These are phyloP conservation scores for Mesodorylaimus sp. DNA, from an alignment of 2,888 invertebrate species.

Conservation along the genomic window DNA sequence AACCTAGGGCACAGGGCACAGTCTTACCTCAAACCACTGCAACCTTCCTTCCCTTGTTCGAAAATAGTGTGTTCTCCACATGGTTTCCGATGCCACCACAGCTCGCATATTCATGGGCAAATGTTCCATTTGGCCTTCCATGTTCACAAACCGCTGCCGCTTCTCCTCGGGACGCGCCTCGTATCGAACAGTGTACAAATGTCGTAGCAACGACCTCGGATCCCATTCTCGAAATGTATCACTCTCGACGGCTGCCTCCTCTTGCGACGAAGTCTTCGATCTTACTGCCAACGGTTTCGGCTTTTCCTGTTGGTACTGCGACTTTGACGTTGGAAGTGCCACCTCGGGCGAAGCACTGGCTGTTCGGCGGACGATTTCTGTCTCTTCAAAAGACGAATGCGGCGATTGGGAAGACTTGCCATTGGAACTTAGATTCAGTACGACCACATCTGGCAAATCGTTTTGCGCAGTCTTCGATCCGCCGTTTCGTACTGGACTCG, in stretches of 20 bases:
- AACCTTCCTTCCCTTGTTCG: slow-evolving; percentile 39
- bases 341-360: no score
- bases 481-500: no score
- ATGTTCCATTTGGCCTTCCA: slow-evolving; percentile 41
- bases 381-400: no score
- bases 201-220: slow-evolving; percentile 25
- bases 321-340: no score
- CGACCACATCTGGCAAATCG: no score
- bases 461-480: no score
- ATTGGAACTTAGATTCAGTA: no score
- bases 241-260: slow-evolving; percentile 18
- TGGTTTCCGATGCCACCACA: slow-evolving; percentile 41
- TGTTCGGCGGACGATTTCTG: no score
- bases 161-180: slow-evolving; percentile 15
- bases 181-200: slow-evolving; percentile 22
- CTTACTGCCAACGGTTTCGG: no score
- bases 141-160: slow-evolving; percentile 30
- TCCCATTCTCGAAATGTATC: slow-evolving; percentile 28
- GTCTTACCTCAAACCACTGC: slow-evolving; percentile 38
- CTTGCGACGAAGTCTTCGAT: slow-evolving; percentile 3
- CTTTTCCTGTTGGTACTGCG: no score
- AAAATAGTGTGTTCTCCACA: slow-evolving; percentile 42
- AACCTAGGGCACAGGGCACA: background rate
- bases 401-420: no score
- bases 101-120: slow-evolving; percentile 39